phyloP scores from a whole-genome alignment of 2,113 vertebrate genomes.

The Tetraodon nigroviridis region DNA sequence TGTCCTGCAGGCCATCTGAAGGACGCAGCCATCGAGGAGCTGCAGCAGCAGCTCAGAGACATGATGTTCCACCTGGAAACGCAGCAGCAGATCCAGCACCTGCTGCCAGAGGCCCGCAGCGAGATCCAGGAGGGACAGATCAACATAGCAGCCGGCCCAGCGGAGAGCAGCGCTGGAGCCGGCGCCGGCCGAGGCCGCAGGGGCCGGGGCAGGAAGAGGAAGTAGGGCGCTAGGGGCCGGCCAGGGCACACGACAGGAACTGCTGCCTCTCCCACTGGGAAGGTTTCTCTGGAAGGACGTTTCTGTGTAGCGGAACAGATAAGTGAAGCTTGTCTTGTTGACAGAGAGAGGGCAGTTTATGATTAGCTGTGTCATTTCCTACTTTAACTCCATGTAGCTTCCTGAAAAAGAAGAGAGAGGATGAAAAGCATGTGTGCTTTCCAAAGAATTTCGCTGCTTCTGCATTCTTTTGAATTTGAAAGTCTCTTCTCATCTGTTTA shows the following conservation, averaged over 20 bases:
- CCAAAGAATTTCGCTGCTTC: constrained; percentile 5
- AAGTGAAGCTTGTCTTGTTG: too few species aligned
- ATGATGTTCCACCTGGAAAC: constrained; percentile 97
- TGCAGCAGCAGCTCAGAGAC: constrained; percentile 94
- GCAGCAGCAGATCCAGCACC: constrained; percentile 89
- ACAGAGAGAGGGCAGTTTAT: too few species aligned
- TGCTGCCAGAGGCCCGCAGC: constrained; percentile 84
- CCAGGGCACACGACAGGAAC: constrained; percentile 1
- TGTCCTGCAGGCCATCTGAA: constrained; percentile 73
- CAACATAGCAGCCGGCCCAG: constrained; percentile 81
- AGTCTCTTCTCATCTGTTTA: too few species aligned
- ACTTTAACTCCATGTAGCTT: background rate
- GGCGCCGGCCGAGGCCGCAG: constrained; percentile 78
- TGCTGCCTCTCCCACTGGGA: background rate
- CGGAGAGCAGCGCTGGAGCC: constrained; percentile 46
- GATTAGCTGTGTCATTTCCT: constrained; percentile 7
- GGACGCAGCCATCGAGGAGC: constrained; percentile 82
- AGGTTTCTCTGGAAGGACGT: too few species aligned
- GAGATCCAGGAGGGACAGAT: constrained; percentile 98
- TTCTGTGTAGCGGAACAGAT: too few species aligned
- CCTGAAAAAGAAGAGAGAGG: background rate
- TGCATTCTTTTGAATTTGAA: constrained; percentile 8
- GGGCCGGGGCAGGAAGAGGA: constrained; percentile 88
- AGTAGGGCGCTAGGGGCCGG: constrained; percentile 56
- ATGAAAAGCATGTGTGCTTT: background rate